phyloP scores from a whole-genome alignment of 2,888 invertebrate species.

The Pseudococcus jackbeardsleyi region DNA sequence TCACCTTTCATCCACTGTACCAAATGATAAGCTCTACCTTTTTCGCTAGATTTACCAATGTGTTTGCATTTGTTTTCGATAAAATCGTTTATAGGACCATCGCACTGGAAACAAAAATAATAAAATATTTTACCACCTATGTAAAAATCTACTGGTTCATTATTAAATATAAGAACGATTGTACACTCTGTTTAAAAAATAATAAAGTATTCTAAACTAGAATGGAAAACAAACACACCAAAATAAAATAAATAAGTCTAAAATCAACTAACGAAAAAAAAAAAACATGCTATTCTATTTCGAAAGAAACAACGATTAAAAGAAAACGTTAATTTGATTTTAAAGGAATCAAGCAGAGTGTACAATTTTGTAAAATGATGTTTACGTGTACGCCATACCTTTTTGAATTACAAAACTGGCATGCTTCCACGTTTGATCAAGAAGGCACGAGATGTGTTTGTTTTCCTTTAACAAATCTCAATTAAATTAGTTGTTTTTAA shows the following conservation, averaged over 20 bases:
- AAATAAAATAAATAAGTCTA: slow-evolving; percentile 49
- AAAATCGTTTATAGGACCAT: slow-evolving; percentile 72
- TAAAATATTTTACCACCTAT: background rate
- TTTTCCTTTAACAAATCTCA: slow-evolving; percentile 63
- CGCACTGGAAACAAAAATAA: slow-evolving; percentile 48
- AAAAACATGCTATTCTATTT: slow-evolving; percentile 49
- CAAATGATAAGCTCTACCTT: slow-evolving; percentile 81
- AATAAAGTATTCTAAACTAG: slow-evolving; percentile 32
- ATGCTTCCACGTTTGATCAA: slow-evolving; percentile 60
- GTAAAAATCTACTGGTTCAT: background rate
- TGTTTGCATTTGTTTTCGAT: slow-evolving; percentile 78
- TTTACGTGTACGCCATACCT: slow-evolving; percentile 56
- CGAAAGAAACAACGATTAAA: background rate
- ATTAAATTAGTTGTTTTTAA: background rate
- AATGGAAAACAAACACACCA: slow-evolving; percentile 63
- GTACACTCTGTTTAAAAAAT: slow-evolving; percentile 59
- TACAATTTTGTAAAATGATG: slow-evolving; percentile 51
- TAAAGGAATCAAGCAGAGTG: slow-evolving; percentile 51
- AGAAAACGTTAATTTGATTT: background rate
- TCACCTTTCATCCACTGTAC: slow-evolving; percentile 87
- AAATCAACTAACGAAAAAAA: slow-evolving; percentile 47
- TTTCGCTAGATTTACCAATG: slow-evolving; percentile 76
- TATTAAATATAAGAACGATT: slow-evolving; percentile 5
- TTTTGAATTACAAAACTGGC: slow-evolving; percentile 62
- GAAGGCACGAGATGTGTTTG: slow-evolving; percentile 59